Evolutionary conservation across 2,797 vertebrate species (phyloP).

Genomic region (Chaetophractus vellerosus): DNA sequence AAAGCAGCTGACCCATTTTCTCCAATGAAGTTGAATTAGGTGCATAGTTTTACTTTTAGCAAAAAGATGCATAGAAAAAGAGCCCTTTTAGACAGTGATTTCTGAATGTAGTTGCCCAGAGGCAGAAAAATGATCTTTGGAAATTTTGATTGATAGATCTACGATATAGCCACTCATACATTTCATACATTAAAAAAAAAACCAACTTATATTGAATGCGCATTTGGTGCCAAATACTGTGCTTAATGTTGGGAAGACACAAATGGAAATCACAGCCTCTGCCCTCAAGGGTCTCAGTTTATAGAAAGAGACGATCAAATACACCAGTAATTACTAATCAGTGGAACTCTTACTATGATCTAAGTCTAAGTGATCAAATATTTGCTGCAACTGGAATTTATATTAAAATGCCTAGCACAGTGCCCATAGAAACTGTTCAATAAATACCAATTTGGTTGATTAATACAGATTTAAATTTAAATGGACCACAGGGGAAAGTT

Average conservation of each 20-base stretch:
- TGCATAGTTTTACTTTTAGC: not conserved
- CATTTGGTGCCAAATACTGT: not conserved
- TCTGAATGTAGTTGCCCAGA: not conserved
- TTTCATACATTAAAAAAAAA: not conserved
- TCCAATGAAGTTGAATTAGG: constrained; percentile 2
- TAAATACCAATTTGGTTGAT: not conserved
- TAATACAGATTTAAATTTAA: constrained; percentile 49
- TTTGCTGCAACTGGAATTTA: constrained; percentile 25
- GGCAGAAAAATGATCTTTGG: constrained; percentile 8
- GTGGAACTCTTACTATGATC: not conserved
- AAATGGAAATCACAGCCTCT: not conserved
- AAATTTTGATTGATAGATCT: constrained; percentile 30
- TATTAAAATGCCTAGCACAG: not conserved
- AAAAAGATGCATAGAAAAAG: not conserved
- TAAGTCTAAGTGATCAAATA: constrained; percentile 41
- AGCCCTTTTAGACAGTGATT: not conserved
- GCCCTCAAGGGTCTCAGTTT: not conserved
- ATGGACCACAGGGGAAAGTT: not conserved
- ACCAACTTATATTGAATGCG: not conserved
- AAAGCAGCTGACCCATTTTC: not conserved
- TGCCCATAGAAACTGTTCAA: not conserved
- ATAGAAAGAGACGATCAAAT: constrained; percentile 43
- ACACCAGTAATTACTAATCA: not conserved
- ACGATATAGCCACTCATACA: not conserved
- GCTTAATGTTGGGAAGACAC: not conserved